Evolutionary conservation across 2,113 vertebrate genomes (phyloP).

Genomic region (Ellobius talpinus): DNA sequence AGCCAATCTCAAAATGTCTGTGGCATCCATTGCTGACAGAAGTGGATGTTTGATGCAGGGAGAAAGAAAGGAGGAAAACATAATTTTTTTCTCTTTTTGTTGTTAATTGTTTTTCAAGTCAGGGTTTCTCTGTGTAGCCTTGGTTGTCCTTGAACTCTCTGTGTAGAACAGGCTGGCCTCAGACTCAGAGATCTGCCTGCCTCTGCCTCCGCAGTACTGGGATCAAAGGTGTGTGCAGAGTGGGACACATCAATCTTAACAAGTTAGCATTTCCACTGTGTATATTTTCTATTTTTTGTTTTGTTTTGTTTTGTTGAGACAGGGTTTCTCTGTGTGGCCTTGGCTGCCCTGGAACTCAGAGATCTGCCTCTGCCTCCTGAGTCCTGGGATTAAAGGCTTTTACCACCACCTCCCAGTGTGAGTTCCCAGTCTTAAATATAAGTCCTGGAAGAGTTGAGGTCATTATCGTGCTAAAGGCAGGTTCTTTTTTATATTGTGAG

Average conservation of each 20-base stretch:
- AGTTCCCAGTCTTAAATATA: not conserved
- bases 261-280: not conserved
- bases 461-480: not conserved
- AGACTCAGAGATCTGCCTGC: too few species aligned
- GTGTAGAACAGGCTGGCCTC: too few species aligned
- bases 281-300: not conserved
- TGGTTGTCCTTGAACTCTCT: too few species aligned
- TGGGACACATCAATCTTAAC: not conserved
- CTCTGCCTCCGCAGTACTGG: too few species aligned
- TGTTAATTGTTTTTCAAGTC: not conserved
- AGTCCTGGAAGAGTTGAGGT: not conserved
- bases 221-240: too few species aligned
- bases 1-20: not conserved
- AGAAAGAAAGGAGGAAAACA: not conserved
- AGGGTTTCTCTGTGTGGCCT: not conserved
- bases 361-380: not conserved
- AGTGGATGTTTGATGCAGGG: conserved; percentile 13
- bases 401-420: too few species aligned
- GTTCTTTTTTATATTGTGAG: not conserved
- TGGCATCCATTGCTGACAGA: not conserved
- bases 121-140: too few species aligned
- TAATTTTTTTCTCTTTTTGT: not conserved
- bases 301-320: not conserved
- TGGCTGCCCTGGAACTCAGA: not conserved
- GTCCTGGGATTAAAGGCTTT: not conserved